These are phyloP conservation scores for Calephelis virginiensis DNA, from an alignment of 1,140 invertebrate genomes.

Conservation along the genomic window DNA sequence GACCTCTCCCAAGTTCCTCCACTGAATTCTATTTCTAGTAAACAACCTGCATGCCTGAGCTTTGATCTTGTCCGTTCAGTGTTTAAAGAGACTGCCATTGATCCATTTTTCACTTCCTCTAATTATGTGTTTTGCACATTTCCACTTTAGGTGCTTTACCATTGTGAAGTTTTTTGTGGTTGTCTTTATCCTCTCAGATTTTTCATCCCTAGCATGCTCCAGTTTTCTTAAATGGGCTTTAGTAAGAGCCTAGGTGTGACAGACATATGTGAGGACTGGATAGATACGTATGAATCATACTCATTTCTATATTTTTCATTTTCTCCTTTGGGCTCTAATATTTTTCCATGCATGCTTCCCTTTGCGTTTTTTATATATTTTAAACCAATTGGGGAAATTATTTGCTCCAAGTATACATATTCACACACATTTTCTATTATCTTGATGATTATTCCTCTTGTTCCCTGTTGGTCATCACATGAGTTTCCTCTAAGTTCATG, in stretches of 20 bases:
- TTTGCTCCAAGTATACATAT: too few species aligned
- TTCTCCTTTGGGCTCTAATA: conserved; percentile 15
- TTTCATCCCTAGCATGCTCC: conserved; percentile 15
- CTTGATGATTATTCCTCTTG: background rate
- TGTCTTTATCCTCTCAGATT: background rate
- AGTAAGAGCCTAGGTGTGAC: conserved; percentile 6
- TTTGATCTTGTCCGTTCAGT: too few species aligned
- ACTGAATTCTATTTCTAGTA: too few species aligned
- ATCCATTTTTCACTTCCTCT: too few species aligned
- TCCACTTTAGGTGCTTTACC: too few species aligned
- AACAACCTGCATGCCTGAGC: too few species aligned
- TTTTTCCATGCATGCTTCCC: too few species aligned
- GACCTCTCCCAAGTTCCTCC: too few species aligned
- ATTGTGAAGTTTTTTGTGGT: background rate
- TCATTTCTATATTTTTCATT: conserved; percentile 15
- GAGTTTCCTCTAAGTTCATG: background rate
- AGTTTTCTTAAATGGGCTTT: background rate
- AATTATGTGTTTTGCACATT: too few species aligned
- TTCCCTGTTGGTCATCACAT: background rate
- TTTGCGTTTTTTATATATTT: too few species aligned
- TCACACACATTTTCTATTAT: background rate
- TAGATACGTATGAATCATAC: conserved; percentile 1
- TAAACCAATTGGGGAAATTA: too few species aligned
- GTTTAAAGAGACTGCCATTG: too few species aligned
- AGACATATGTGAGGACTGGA: conserved; percentile 14